Evolutionary conservation across 1,140 invertebrate genomes (phyloP), one percentile per base, ranked within the genome.

Genomic region (Eufriesea mexicana): DNA sequence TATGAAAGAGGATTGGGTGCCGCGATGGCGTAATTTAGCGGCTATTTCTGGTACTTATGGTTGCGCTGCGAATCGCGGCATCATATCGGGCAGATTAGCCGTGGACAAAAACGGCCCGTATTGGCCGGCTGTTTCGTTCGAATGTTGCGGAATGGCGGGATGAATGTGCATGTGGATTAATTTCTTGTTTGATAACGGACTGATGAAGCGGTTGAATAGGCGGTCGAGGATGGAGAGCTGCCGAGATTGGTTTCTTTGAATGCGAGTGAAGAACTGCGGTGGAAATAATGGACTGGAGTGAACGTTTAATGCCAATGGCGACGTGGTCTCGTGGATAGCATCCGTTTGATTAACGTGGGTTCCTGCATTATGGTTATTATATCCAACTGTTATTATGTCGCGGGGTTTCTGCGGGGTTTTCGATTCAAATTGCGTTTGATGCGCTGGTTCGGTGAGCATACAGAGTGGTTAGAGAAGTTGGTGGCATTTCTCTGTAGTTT

Each of bases 121-220:
- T 55, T 47, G 76, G 54, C 9, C 7, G 20, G 8, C 47, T 49
- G 12, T 25, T 20, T 35, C 25, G 14, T 10, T 62, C 18, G 59
- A 49, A 35, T 35, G 25, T 23, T 8, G 25, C 18, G 20, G 5
- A 23, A 54, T 28, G 45, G 62, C 18, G 23, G 28, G 18, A 16
- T 16, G 62, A 10, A 18, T 14, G 47, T 10, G 62, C 35, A 78
- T n/a, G 25, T 25, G 64, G 49, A 68, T 78, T 67, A 78, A 78
- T 78, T 68, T 78, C 75, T 67, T 78, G 75, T 47, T 68, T 20
- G 64, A 78, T 68, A 68, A 68, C 49, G 18, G 5, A 54, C 51
- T 49, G 75, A 67, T 67, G 62, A 62, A 77, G 47, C 47, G 75
- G 71, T 59, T 57, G 59, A 62, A 49, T 54, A 23, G 10, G n/a